These are phyloP conservation scores for Samia ricini DNA, from an alignment of 1,140 invertebrate species.

Conservation along the genomic window DNA sequence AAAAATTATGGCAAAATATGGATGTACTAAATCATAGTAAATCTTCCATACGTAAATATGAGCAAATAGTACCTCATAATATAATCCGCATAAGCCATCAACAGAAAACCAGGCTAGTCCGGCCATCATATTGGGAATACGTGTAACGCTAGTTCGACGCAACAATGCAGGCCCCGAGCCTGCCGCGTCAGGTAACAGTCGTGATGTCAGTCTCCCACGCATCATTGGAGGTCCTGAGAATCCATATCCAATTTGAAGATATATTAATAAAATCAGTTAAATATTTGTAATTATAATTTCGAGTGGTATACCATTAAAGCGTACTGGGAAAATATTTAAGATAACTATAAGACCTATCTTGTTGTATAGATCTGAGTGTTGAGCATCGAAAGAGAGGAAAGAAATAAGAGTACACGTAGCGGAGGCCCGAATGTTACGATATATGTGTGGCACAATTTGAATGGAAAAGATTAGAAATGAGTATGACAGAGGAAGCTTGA, in stretches of 20 bases:
- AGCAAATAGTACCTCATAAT: conserved; percentile 85
- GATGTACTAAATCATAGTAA: neutral
- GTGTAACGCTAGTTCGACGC: conserved; percentile 75
- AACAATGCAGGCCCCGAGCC: conserved; percentile 84
- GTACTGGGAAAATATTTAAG: no score
- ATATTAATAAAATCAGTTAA: neutral
- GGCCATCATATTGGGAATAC: conserved; percentile 75
- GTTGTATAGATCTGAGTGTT: no score
- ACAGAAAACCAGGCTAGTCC: conserved; percentile 90
- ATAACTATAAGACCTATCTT: no score
- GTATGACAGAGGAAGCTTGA: no score
- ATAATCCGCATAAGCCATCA: conserved; percentile 88
- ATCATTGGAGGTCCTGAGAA: conserved; percentile 69
- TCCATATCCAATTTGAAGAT: neutral
- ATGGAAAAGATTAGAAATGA: no score
- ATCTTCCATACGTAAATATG: neutral
- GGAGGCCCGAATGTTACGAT: no score
- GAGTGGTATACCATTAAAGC: no score
- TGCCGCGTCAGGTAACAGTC: conserved; percentile 86
- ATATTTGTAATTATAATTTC: neutral
- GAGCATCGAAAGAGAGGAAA: no score
- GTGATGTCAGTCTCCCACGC: conserved; percentile 81
- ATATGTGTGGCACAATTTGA: no score
- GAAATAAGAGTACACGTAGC: no score
- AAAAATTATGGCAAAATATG: neutral